Base-by-base conservation (phyloP, 2,888 invertebrate genomes). In the Philhelius pedissequus region DNA sequence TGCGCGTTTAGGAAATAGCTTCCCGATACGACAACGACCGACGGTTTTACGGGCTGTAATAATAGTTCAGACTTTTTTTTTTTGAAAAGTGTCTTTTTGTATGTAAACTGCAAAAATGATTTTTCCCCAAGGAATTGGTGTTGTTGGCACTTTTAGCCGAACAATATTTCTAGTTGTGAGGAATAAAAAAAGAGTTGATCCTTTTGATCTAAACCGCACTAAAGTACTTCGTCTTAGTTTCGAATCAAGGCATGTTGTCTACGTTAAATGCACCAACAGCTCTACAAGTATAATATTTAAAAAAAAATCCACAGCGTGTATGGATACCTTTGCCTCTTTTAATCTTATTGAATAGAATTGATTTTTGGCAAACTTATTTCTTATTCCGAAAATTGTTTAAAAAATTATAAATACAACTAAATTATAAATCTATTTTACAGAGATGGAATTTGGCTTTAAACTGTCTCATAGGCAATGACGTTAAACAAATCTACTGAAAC, bases 111-210 rank as follows among this genome's bases (percentile, higher is more conserved):
- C 58, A 56, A 35, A 75, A 81, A 52, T 43, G 75, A 81, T 81
- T 75, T 75, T 38, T 50, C 80, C 80, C 64, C 45, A 40, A 69
- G 80, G 80, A 75, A 64, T 69, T 69, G 62, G n/a, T 45, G 27
- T 40, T 50, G 20, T 22, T 56, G 30, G 30, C 54, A 58, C 27
- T 75, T 45, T 48, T 35, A 45, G n/a, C 27, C 15, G 7, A 48
- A n/a, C 22, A 22, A 22, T 11, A 43, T 4, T 9, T 2, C 15
- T 38, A 22, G 40, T 9, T 40, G 38, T 25, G 15, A 25, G 4
- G n/a, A 32, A 32, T 13, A 20, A 8, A 4, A n/a, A 22, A 38
- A 22, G 22, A 15, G 45, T 43, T 32, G 8, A 32, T 32, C 20
- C 45, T 48, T 62, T 27, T 62, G 27, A 62, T 43, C 62, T 62